Conservation (phyloP, 2,113 vertebrate species). For the Esox niger region DNA sequence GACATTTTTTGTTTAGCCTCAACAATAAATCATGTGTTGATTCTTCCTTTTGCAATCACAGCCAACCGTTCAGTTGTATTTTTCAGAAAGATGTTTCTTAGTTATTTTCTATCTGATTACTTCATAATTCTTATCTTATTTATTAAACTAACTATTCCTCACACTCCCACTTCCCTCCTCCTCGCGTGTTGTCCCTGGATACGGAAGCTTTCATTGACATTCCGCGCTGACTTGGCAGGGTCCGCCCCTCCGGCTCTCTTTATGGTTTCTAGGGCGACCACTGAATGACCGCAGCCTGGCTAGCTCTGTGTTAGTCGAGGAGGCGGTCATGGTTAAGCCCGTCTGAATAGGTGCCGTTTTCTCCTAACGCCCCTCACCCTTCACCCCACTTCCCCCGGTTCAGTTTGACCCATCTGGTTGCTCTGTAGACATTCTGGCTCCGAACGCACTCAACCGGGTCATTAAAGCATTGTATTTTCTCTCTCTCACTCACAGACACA, state of each 20-base stretch:
- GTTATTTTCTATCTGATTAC: no score
- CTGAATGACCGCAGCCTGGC: constrained; percentile 67
- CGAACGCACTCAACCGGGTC: constrained; percentile 44
- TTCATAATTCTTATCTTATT: no score
- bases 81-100: no score
- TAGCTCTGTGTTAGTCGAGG: constrained; percentile 46
- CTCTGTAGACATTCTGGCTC: constrained; percentile 26
- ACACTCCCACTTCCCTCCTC: background rate
- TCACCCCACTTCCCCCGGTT: no score
- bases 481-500: constrained; percentile 20
- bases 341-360: constrained; percentile 62
- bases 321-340: constrained; percentile 52
- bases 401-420: constrained; percentile 60
- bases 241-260: constrained; percentile 36
- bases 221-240: constrained; percentile 26
- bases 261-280: constrained; percentile 65
- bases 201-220: constrained; percentile 39
- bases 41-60: no score
- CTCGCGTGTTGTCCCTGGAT: constrained; percentile 49
- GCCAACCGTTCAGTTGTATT: no score
- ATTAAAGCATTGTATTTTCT: constrained; percentile 39
- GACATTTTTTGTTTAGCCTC: no score
- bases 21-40: no score
- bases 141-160: background rate
- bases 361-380: constrained; percentile 54